These are phyloP conservation scores for Tychaedon coryphoeus DNA, from an alignment of 2,113 vertebrate species.

Conservation along the genomic window DNA sequence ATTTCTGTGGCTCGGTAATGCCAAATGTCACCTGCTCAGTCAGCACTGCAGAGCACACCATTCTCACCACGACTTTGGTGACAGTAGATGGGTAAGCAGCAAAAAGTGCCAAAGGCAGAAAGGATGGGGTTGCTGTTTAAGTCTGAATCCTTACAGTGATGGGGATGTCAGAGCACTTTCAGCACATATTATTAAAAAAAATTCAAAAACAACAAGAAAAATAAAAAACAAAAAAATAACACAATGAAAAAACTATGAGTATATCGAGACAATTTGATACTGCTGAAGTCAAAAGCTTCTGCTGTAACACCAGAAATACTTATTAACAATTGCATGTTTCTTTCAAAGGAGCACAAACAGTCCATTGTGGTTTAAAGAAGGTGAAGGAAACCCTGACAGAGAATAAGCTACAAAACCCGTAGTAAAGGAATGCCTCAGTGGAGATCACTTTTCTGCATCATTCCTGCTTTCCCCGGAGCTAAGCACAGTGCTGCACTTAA, in stretches of 20 bases:
- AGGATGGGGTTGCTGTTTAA: not conserved
- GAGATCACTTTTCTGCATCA: slow-evolving; percentile 6
- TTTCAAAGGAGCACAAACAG: not conserved
- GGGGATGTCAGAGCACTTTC: not conserved
- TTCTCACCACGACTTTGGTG: not conserved
- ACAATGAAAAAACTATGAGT: not conserved
- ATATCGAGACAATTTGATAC: not conserved
- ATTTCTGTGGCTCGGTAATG: not conserved
- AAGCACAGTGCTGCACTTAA: not conserved
- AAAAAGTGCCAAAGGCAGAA: slow-evolving; percentile 14
- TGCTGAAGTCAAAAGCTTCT: not conserved
- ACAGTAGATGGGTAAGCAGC: slow-evolving; percentile 26
- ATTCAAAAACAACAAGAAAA: not conserved
- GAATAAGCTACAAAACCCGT: slow-evolving; percentile 8
- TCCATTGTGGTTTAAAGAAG: not conserved
- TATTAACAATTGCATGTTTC: not conserved
- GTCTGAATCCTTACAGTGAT: not conserved
- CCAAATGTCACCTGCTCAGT: not conserved
- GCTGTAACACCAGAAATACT: not conserved
- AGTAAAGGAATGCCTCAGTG: not conserved
- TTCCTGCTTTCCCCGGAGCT: slow-evolving; percentile 3
- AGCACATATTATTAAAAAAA: not conserved
- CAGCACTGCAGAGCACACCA: not conserved
- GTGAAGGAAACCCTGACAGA: not conserved
- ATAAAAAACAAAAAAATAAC: not conserved